phyloP scores from a whole-genome alignment of 2,888 invertebrate species.

The Ophion slaviceki region DNA sequence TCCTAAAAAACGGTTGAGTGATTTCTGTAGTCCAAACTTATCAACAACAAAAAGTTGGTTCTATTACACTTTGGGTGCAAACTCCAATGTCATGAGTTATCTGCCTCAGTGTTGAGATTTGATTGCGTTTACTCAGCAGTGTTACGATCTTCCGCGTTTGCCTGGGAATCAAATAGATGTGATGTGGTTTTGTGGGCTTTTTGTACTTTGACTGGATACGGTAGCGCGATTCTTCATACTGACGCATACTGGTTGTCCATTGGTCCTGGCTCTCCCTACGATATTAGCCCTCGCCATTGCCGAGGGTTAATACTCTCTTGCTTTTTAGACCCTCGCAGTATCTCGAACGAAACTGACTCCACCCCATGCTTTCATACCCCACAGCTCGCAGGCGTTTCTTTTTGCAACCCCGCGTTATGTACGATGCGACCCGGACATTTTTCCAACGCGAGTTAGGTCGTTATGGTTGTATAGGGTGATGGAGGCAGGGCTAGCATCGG shows the following conservation, averaged over 20 bases:
- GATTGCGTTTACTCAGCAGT: no score
- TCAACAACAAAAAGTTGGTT: no score
- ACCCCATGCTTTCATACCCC: conserved; percentile 10
- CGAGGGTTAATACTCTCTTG: conserved; percentile 60
- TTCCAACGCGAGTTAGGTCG: conserved; percentile 24
- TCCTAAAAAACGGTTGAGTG: no score
- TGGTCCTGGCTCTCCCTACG: conserved; percentile 29
- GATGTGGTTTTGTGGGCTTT: no score
- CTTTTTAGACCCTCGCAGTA: conserved; percentile 58
- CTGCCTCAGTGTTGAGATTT: no score
- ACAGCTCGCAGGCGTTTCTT: conserved; percentile 33
- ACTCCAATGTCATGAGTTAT: no score
- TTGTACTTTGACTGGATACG: no score
- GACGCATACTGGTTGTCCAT: conserved; percentile 40
- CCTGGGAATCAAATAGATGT: no score
- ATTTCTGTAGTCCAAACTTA: no score
- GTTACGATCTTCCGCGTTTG: no score
- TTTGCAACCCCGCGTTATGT: conserved; percentile 43
- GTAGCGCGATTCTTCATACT: no score
- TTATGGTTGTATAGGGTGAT: conserved; percentile 22
- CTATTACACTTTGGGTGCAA: no score
- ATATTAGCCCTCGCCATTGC: conserved; percentile 44
- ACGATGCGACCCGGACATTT: conserved; percentile 48
- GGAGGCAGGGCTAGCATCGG: neutral
- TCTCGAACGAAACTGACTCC: conserved; percentile 16